These are phyloP conservation scores for Taurulus bubalis DNA, from an alignment of 2,113 vertebrate genomes.

Conservation along the genomic window DNA sequence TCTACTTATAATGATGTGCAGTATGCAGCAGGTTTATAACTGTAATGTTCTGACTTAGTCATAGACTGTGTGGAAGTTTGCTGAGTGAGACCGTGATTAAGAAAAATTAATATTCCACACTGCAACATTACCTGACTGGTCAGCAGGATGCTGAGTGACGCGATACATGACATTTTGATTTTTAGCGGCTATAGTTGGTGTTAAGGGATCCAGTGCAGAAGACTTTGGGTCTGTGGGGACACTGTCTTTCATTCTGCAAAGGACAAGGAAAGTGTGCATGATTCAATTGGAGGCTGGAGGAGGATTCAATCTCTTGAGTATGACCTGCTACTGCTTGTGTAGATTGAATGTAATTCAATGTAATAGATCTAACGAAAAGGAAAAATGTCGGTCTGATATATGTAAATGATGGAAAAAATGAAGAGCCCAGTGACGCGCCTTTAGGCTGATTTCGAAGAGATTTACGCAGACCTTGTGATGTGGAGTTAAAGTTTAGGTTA, in stretches of 20 bases:
- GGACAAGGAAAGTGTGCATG: not conserved
- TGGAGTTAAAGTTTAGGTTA: not conserved
- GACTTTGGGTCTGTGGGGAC: not conserved
- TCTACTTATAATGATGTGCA: no score
- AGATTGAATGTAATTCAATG: not conserved
- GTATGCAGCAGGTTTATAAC: not conserved
- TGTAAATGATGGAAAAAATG: not conserved
- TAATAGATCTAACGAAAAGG: not conserved
- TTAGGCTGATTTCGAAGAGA: not conserved
- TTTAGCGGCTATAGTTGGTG: not conserved
- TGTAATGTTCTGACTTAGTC: not conserved
- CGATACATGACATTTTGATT: conserved; percentile 9
- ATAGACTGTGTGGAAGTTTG: not conserved
- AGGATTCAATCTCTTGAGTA: not conserved
- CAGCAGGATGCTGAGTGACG: not conserved
- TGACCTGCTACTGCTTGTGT: not conserved
- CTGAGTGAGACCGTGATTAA: conserved; percentile 14
- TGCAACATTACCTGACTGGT: not conserved
- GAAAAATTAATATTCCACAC: not conserved
- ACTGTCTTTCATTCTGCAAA: not conserved
- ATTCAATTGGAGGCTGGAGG: conserved; percentile 1
- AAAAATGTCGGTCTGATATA: not conserved
- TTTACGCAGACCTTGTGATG: not conserved
- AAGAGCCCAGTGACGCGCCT: not conserved
- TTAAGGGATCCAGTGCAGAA: conserved; percentile 3